Percentiles rank a stretch among this genome's conserved stretches.
Conservation (phyloP, 1,140 invertebrate genomes). For the Formica exsecta region DNA sequence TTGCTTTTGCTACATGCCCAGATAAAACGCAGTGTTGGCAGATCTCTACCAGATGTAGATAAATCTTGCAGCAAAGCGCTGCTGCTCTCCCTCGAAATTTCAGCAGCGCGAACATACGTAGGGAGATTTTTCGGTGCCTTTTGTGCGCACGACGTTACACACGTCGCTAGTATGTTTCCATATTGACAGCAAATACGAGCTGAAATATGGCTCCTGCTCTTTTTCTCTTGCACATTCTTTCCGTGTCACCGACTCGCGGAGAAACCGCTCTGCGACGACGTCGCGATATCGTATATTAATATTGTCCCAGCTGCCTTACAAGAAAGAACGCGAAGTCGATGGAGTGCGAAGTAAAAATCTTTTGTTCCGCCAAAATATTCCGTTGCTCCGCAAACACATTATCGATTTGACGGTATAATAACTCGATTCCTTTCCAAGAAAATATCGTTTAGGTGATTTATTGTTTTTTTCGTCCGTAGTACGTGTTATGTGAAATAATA, state of each 20-base stretch:
- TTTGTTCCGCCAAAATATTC: constrained; percentile 31
- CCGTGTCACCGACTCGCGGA: constrained; percentile 54
- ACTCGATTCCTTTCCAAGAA: not conserved
- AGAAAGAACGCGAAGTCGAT: constrained; percentile 43
- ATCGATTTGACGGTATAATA: not conserved
- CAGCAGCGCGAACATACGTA: constrained; percentile 15
- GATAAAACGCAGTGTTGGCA: constrained; percentile 34
- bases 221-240: constrained; percentile 35
- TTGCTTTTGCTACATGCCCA: constrained; percentile 8
- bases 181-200: constrained; percentile 55
- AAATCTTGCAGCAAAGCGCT: constrained; percentile 50
- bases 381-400: not conserved
- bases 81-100: constrained; percentile 43
- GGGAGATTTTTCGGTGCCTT: constrained; percentile 48
- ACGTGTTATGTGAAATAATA: not conserved
- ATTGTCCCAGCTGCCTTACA: constrained; percentile 54
- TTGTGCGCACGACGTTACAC: constrained; percentile 49
- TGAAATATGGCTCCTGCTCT: constrained; percentile 59
- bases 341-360: constrained; percentile 35
- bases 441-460: not conserved
- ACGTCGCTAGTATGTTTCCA: constrained; percentile 55
- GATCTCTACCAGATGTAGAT: constrained; percentile 46
- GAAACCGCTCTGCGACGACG: constrained; percentile 33
- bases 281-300: constrained; percentile 56
- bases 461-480: not conserved